These are phyloP conservation scores for Asteroscopus sphinx DNA, from an alignment of 2,888 invertebrate species.

Conservation along the genomic window DNA sequence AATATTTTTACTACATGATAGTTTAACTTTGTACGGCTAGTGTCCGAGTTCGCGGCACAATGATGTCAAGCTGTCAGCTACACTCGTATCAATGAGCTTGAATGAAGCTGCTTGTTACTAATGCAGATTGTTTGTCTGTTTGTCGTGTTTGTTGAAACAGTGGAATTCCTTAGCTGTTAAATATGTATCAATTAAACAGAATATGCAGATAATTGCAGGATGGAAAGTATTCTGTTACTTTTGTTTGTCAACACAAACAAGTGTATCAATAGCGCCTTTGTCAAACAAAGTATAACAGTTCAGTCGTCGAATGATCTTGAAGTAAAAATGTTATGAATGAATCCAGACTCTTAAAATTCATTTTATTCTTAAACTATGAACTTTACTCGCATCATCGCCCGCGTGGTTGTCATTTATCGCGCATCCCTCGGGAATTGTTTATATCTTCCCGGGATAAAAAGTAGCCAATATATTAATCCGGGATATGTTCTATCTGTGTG, in stretches of 20 bases:
- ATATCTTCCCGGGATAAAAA: too few species aligned
- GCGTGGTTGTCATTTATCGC: too few species aligned
- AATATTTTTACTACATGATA: neutral
- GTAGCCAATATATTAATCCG: too few species aligned
- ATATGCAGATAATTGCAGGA: slow-evolving; percentile 55
- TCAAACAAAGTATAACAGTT: slow-evolving; percentile 11
- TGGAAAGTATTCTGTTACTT: slow-evolving; percentile 40
- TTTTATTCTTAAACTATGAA: too few species aligned
- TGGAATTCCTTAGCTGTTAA: slow-evolving; percentile 76
- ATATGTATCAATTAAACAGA: slow-evolving; percentile 71
- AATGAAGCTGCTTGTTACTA: slow-evolving; percentile 67
- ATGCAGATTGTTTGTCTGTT: slow-evolving; percentile 84
- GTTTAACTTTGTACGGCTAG: neutral
- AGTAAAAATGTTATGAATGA: neutral
- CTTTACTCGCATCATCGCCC: too few species aligned
- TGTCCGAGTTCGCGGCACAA: slow-evolving; percentile 5
- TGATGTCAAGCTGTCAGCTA: slow-evolving; percentile 55
- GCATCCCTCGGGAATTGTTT: too few species aligned
- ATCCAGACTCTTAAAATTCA: too few species aligned
- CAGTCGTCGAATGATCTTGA: slow-evolving; percentile 2
- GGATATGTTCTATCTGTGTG: too few species aligned
- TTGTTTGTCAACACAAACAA: slow-evolving; percentile 51
- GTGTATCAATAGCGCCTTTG: slow-evolving; percentile 29
- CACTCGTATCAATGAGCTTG: slow-evolving; percentile 61
- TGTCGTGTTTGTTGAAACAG: slow-evolving; percentile 67